phyloP scores from a whole-genome alignment of 2,888 invertebrate species.

The Andricus curvator region DNA sequence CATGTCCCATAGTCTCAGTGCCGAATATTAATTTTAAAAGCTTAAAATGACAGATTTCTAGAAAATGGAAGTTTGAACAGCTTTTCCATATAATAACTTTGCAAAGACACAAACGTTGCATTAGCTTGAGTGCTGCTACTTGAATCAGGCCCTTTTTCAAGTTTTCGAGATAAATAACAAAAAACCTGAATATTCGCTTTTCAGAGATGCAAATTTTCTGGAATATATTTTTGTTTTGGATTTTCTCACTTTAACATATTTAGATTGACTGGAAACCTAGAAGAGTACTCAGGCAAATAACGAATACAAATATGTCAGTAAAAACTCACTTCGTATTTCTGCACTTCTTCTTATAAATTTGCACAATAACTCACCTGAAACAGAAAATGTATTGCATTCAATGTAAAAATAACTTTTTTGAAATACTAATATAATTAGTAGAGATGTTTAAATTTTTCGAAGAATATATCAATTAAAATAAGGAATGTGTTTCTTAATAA shows the following conservation, averaged over 20 bases:
- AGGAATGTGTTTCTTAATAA: conserved; percentile 42
- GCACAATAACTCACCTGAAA: conserved; percentile 21
- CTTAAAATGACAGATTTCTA: too few species aligned
- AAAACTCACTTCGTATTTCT: conserved; percentile 14
- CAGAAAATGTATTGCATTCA: conserved; percentile 2
- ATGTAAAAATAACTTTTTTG: not conserved
- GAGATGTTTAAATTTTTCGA: too few species aligned
- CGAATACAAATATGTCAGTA: not conserved
- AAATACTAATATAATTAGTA: not conserved
- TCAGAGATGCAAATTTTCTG: not conserved
- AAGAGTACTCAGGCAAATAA: not conserved
- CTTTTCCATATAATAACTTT: too few species aligned
- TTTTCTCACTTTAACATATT: not conserved
- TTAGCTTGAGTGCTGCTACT: too few species aligned
- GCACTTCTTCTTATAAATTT: not conserved
- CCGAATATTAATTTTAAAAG: too few species aligned
- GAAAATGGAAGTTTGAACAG: too few species aligned
- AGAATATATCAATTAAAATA: not conserved
- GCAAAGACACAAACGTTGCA: too few species aligned
- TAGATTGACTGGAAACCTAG: not conserved
- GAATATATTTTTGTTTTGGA: not conserved
- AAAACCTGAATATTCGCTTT: not conserved
- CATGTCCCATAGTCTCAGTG: too few species aligned
- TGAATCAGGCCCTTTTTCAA: too few species aligned
- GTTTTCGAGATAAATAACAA: not conserved